Percentiles rank a stretch among this genome's conserved stretches.
phyloP scores from a whole-genome alignment of 2,888 invertebrate genomes.

The Myathropa florea region DNA sequence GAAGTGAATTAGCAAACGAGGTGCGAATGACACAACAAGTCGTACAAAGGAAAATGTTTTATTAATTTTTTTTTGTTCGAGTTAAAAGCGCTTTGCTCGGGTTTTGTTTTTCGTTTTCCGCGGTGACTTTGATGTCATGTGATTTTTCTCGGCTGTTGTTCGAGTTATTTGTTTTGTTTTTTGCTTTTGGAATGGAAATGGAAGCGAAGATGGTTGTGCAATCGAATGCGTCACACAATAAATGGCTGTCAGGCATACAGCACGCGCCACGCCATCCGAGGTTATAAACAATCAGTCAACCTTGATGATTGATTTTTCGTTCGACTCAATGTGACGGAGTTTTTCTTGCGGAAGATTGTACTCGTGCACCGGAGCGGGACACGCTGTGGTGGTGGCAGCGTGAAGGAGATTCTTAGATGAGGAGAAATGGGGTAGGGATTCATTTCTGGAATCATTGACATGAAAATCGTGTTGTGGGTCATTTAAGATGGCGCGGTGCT shows the following conservation, averaged over 20 bases:
- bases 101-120: background rate
- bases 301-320: background rate
- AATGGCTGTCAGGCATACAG: background rate
- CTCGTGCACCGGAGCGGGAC: background rate
- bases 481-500: background rate
- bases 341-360: background rate
- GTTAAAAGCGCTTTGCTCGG: background rate
- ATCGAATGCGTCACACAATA: background rate
- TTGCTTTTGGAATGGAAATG: background rate
- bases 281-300: background rate
- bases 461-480: background rate
- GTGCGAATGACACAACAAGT: background rate
- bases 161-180: too few species aligned
- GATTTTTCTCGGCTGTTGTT: background rate
- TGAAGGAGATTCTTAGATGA: background rate
- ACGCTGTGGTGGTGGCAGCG: background rate
- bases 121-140: background rate
- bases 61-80: background rate
- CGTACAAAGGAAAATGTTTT: too few species aligned
- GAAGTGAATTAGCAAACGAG: background rate
- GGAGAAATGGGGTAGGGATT: background rate
- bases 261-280: background rate
- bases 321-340: background rate
- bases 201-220: background rate
- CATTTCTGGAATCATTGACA: background rate